Evolutionary conservation across 2,888 invertebrate species (phyloP).

Genomic region (Nemoura dubitans): DNA sequence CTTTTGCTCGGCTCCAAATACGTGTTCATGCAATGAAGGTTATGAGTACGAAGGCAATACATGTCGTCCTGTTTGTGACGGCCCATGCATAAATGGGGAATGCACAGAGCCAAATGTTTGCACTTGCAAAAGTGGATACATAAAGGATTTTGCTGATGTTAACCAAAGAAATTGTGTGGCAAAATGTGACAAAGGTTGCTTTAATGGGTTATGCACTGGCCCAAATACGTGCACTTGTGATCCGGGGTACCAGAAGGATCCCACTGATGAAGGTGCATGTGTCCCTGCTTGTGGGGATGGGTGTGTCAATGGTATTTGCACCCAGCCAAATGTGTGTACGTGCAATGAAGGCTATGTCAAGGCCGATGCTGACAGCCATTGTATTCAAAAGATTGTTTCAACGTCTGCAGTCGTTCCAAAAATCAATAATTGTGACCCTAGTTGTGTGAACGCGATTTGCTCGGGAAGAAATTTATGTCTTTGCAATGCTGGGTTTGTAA

Average conservation of each 20-base stretch:
- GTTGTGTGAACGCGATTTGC: conserved; percentile 78
- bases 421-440: conserved; percentile 65
- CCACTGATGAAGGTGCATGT: conserved; percentile 54
- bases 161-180: conserved; percentile 42
- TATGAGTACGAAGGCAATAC: conserved; percentile 57
- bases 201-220: conserved; percentile 63
- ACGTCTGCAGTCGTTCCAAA: neutral
- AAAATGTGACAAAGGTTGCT: conserved; percentile 54
- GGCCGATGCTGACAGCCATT: conserved; percentile 52
- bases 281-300: conserved; percentile 47
- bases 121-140: conserved; percentile 60
- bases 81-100: conserved; percentile 58
- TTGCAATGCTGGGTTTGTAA: conserved; percentile 74
- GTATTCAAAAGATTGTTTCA: neutral
- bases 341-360: conserved; percentile 61
- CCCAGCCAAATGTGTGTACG: conserved; percentile 59
- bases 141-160: conserved; percentile 52
- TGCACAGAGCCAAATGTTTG: conserved; percentile 60
- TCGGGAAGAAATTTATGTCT: conserved; percentile 78
- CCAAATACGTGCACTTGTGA: conserved; percentile 67
- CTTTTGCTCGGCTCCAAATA: conserved; percentile 53
- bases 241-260: conserved; percentile 60
- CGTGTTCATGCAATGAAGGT: conserved; percentile 65
- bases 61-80: conserved; percentile 47
- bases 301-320: conserved; percentile 60